Percentiles rank a stretch among this genome's conserved stretches.
Evolutionary conservation across 2,797 vertebrate species (phyloP).

Genomic region (Aplochiton taeniatus): DNA sequence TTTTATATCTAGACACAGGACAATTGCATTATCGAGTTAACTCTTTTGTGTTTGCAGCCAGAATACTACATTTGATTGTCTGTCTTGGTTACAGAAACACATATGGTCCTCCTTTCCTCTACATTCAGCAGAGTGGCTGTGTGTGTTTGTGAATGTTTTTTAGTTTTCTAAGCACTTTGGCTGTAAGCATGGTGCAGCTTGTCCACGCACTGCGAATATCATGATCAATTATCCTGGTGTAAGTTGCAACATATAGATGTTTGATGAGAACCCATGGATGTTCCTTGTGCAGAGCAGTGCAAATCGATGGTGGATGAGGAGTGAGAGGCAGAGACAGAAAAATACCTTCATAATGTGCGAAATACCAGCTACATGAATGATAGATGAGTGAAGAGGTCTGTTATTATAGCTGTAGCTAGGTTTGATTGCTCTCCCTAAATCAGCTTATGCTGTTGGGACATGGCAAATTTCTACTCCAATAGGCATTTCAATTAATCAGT

Average conservation of each 20-base stretch:
- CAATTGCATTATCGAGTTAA: constrained; percentile 26
- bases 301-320: not conserved
- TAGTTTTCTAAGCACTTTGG: no score
- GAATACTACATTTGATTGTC: constrained; percentile 25
- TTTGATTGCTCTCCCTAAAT: constrained; percentile 55
- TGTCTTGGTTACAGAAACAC: no score
- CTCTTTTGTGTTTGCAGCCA: constrained; percentile 31
- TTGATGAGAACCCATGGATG: no score
- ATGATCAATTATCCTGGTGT: no score
- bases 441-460: constrained; percentile 41
- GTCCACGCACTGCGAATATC: no score
- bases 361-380: constrained; percentile 9
- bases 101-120: no score
- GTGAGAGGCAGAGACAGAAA: not conserved
- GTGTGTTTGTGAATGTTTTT: constrained; percentile 2
- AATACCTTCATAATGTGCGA: not conserved
- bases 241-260: no score
- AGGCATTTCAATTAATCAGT: constrained; percentile 51
- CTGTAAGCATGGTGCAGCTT: no score
- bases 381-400: constrained; percentile 28
- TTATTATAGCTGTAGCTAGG: constrained; percentile 38
- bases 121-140: no score
- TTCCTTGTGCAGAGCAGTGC: not conserved
- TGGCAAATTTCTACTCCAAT: constrained; percentile 41
- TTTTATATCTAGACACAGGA: constrained; percentile 11